Base-by-base conservation (phyloP, 2,888 invertebrate genomes). In the Therioaphis trifolii region DNA sequence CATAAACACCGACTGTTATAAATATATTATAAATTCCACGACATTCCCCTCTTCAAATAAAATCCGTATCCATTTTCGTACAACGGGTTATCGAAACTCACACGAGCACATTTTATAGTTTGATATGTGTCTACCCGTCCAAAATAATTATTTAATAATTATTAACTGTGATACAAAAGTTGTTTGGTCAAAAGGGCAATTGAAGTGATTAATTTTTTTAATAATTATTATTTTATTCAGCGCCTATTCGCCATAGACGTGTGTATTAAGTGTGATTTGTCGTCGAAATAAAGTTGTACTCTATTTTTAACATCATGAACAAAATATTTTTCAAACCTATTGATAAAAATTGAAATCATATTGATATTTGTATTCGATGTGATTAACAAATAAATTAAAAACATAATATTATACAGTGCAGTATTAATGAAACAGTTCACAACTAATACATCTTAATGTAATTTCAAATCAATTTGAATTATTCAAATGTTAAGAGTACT, bases 131-230 rank as follows among this genome's bases (percentile, higher is more conserved):
- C 29, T 68, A 40, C 24, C 40, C 3, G 40, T 35, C 12, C 40
- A 68, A 27, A 35, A 68, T 21, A 68, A 63, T 63, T 63, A 63
- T 35, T 35, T 21, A 68, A 35, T 68, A 68, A 68, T 68, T 68
- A 7, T 68, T 68, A 40, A n/a, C n/a, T 12, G 11, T 15, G 35
- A 68, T 27, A 21, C 15, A 35, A 68, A 40, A 29, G 27, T 15
- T 27, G 11, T 29, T 63, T 24, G 18, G 27, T 29, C 63, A 27
- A 63, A 29, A 63, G 29, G 18, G 29, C 63, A 63, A 63, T 5
- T 21, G 4, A n/a, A n/a, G 18, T 55, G 55, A n/a, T 18, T 21
- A 7, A 55, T 21, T 18, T n/a, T n/a, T 55, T 5, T 55, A 55
- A 55, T 21, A 55, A 9, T 43, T 43, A 11, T 43, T 43, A 43